Evolutionary conservation across 2,113 vertebrate genomes (phyloP).

Genomic region (Agelaius phoeniceus): DNA sequence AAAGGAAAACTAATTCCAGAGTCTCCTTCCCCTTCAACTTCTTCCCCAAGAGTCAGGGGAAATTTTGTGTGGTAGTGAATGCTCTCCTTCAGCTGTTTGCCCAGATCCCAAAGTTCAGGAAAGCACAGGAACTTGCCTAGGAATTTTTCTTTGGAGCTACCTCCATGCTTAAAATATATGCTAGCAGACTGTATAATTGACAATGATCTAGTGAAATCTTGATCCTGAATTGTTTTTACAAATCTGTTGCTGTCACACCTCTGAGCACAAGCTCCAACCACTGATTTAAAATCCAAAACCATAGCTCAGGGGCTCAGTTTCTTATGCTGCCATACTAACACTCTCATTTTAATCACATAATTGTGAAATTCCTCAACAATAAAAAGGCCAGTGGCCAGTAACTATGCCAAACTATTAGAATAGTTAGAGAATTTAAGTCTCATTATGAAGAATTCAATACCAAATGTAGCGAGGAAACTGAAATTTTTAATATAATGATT

Average conservation of each 20-base stretch:
- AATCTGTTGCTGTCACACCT: background rate
- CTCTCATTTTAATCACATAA: background rate
- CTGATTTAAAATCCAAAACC: background rate
- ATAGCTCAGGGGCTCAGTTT: background rate
- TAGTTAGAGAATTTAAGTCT: background rate
- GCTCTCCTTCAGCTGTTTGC: background rate
- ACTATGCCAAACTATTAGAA: background rate
- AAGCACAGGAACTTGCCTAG: background rate
- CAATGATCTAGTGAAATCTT: background rate
- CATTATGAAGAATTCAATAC: background rate
- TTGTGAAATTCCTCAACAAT: background rate
- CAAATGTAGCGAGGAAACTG: background rate
- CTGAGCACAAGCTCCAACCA: background rate
- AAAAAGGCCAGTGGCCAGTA: background rate
- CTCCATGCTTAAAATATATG: background rate
- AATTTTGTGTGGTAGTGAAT: rapidly evolving
- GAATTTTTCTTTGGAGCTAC: background rate
- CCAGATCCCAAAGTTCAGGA: background rate
- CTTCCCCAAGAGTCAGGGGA: background rate
- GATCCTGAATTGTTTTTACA: background rate
- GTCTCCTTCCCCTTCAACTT: background rate
- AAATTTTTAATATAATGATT: background rate
- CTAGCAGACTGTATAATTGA: background rate
- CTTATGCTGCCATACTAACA: background rate
- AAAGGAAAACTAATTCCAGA: background rate